A percentile compares a stretch with the other conserved stretches of the same genome.
These are phyloP conservation scores for Drosophila diplacantha DNA, from an alignment of 2,888 invertebrate genomes.

Conservation along the genomic window DNA sequence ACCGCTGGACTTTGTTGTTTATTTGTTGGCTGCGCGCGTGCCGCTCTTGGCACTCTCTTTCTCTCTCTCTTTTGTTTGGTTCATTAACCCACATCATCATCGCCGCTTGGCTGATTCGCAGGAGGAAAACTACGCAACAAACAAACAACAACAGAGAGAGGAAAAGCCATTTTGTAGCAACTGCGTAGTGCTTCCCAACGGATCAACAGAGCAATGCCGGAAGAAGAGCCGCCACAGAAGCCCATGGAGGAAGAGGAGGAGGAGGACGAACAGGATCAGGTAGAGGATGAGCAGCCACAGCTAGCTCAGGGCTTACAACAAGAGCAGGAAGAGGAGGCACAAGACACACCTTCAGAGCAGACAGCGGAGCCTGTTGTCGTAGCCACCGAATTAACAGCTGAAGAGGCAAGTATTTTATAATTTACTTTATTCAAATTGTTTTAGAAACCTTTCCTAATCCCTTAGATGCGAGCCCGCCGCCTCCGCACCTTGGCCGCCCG, in stretches of 20 bases:
- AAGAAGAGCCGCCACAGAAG: constrained; percentile 62
- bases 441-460: constrained; percentile 52
- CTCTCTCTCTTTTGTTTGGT: constrained; percentile 54
- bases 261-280: constrained; percentile 29
- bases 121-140: constrained; percentile 63
- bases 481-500: constrained; percentile 73
- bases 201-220: constrained; percentile 51
- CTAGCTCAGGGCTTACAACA: constrained; percentile 16
- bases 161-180: constrained; percentile 23
- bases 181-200: constrained; percentile 33
- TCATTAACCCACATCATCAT: constrained; percentile 54
- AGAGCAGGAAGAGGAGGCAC: constrained; percentile 6
- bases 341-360: constrained; percentile 1
- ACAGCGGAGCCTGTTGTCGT: constrained; percentile 18
- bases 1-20: constrained; percentile 67
- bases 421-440: not conserved
- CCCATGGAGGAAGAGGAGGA: constrained; percentile 62
- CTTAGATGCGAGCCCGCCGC: constrained; percentile 75
- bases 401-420: constrained; percentile 85
- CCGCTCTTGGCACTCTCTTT: constrained; percentile 22
- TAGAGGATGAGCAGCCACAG: constrained; percentile 26
- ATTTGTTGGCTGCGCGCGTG: constrained; percentile 58
- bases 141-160: constrained; percentile 36
- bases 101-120: constrained; percentile 13
- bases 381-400: constrained; percentile 89